These are phyloP conservation scores for Atractosteus spatula DNA, from an alignment of 2,113 vertebrate species.

Conservation along the genomic window DNA sequence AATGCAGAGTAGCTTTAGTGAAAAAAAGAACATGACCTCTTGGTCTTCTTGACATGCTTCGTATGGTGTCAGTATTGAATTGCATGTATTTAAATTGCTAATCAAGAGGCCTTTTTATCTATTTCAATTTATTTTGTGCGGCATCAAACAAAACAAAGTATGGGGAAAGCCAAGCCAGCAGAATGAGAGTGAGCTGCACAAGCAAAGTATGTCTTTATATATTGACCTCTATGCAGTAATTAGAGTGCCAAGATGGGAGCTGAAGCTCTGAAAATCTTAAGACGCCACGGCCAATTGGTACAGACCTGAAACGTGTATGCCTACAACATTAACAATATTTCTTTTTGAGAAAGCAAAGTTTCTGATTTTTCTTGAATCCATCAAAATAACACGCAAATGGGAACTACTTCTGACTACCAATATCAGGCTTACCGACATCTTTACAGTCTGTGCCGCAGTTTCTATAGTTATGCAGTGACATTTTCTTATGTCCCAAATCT, in stretches of 20 bases:
- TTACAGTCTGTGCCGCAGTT: background rate
- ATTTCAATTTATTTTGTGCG: constrained; percentile 31
- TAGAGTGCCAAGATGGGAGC: too few relatives aligned
- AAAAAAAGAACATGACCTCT: constrained; percentile 1
- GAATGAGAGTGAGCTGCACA: too few relatives aligned
- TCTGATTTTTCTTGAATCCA: constrained; percentile 15
- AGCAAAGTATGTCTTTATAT: too few relatives aligned
- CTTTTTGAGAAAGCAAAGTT: constrained; percentile 3
- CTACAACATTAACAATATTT: constrained; percentile 14
- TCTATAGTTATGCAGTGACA: background rate
- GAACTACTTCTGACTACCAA: too few relatives aligned
- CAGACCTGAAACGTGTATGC: constrained; percentile 3
- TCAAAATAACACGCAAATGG: background rate
- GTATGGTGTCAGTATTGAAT: constrained; percentile 8
- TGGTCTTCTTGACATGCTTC: background rate
- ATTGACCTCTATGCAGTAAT: too few relatives aligned
- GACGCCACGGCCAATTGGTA: background rate
- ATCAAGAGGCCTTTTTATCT: constrained; percentile 23
- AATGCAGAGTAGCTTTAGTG: background rate
- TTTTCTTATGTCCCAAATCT: too few relatives aligned
- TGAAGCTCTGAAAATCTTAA: too few relatives aligned
- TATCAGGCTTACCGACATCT: background rate
- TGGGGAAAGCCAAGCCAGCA: too few relatives aligned
- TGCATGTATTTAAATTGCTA: background rate
- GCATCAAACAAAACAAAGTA: constrained; percentile 9